Evolutionary conservation across 2,113 vertebrate species (phyloP).

Genomic region (Fregata magnificens): DNA sequence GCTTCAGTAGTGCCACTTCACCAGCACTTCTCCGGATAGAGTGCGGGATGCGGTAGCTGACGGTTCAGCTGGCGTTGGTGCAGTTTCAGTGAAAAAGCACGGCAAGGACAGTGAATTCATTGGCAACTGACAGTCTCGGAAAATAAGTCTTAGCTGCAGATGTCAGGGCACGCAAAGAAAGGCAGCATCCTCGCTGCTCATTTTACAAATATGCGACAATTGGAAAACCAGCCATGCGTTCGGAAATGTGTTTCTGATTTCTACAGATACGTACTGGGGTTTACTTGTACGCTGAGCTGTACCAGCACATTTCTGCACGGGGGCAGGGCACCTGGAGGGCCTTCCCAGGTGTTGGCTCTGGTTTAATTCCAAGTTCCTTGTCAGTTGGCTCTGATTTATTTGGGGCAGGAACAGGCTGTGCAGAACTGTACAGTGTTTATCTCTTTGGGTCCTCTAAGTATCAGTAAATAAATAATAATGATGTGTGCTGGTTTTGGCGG

Average conservation of each 20-base stretch:
- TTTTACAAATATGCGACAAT: neutral
- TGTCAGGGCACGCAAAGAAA: neutral
- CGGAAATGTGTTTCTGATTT: neutral
- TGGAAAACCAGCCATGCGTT: neutral
- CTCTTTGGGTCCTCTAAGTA: neutral
- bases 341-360: neutral
- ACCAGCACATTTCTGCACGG: neutral
- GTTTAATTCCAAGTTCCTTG: neutral
- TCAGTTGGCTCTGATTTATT: neutral
- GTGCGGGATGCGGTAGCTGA: neutral
- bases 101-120: neutral
- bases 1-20: neutral
- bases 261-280: accelerated
- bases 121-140: neutral
- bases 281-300: neutral
- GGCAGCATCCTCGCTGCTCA: neutral
- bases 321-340: neutral
- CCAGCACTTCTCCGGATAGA: accelerated
- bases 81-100: neutral
- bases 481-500: too few species aligned
- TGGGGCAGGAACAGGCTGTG: neutral
- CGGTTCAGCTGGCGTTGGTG: neutral
- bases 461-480: neutral
- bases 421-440: neutral
- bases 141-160: neutral